Base-by-base conservation (phyloP, 1,140 invertebrate genomes). In the Hormaphis cornu region DNA sequence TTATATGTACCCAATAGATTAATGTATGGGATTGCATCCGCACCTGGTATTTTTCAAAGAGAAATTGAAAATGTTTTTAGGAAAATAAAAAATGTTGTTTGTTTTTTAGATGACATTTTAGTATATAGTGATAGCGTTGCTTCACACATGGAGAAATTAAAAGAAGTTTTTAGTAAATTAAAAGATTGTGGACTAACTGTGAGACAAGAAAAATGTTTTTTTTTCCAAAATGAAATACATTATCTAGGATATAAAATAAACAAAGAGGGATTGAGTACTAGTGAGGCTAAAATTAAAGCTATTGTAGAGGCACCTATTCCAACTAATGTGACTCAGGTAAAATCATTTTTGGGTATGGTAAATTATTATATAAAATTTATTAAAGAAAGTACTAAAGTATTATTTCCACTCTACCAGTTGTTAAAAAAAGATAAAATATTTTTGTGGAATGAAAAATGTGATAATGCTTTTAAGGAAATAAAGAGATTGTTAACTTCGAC, bases 281-380 rank as follows among this genome's bases (percentile, higher is more conserved):
- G 50, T 14, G 44, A 69, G 20, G 69, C 73, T 22, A 79, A 80
- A 73, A 74, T 80, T 26, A 33, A 71, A 18, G 76, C 78, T 5
- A 77, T 81, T 22, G 30, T 71, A 20, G 58, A 78, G 35, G 76
- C 75, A 69, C 75, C 75, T 1, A 54, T 24, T 18, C 78, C 78
- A 9, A 74, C 61, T 50, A 77, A 71, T 70, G 66, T 74, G 6
- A 76, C 77, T 42, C 75, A 71, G 59, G 16, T 72, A 22, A 72
- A 71, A 24, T 70, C 69, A 16, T 72, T 72, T 70, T 52, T 72
- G 24, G 71, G 71, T 1, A 20, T 73, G 37, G 70, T 73, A 16
- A 72, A 63, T 46, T 73, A 70, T 71, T 72, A 73, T 69, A 26
- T 33, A 28, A 71, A 69, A 48, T 73, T 71, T 70, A 54, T 73